Evolutionary conservation across 2,113 vertebrate species (phyloP), one percentile per base, ranked within the genome.

Genomic region (Rostratula benghalensis): DNA sequence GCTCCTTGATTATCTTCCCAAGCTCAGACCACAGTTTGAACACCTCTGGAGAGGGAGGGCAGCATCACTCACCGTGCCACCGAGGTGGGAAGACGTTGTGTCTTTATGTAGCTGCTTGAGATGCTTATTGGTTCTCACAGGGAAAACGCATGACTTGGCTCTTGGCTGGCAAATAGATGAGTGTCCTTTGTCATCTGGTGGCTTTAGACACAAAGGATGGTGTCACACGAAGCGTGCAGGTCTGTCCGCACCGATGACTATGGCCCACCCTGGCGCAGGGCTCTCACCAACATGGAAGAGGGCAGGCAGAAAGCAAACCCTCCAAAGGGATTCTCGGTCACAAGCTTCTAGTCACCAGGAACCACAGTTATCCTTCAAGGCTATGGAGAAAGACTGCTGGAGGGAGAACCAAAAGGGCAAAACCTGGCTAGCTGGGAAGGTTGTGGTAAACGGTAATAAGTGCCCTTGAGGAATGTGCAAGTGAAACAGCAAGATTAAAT

Each of bases 221-320:
- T 5, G 30, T 10, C 57, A 60, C 1, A 6, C 22, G 11, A 83
- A 83, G 31, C 0, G 0, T 2, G 8, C 0, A 6, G 24, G 19
- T 76, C 45, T 63, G 30, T 25, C 56, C 2, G 3, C 14, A 76
- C 11, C 33, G 39, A 76, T 24, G n/a, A 63, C 67, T 50, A 57
- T 0, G 1, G 69, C 39, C 87, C 67, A 70, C 16, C 13, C 50
- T 68, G 61, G 25, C 84, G 43, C 50, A 77, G 30, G 7, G 25
- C 33, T 48, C 37, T 53, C 37, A 2, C 7, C 7, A 5, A 20
- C 51, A 68, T 0, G 4, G 28, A 59, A 37, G 10, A 73, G 17
- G 24, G 39, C 57, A 80, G 31, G n/a, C 54, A 77, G 35, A 50
- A 69, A 64, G 57, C 23, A 69, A 93, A 67, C 11, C 15, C 46